A percentile compares a stretch with the other conserved stretches of the same genome.
phyloP scores from a whole-genome alignment of 2,888 invertebrate genomes.

The Leptinotarsa peninsularis region DNA sequence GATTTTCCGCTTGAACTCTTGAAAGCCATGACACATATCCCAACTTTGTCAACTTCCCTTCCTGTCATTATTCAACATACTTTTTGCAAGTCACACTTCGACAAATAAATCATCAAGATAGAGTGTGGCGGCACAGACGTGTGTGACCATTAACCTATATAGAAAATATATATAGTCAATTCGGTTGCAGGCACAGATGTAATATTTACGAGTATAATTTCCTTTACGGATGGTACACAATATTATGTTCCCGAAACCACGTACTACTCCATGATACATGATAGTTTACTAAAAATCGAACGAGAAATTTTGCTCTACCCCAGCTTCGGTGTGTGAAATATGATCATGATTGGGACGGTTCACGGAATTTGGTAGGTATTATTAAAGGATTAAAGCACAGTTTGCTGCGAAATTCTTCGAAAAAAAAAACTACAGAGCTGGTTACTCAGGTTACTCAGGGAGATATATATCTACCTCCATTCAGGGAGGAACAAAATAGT shows the following conservation, averaged over 20 bases:
- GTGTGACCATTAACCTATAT: slow-evolving; percentile 39
- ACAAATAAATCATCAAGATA: slow-evolving; percentile 43
- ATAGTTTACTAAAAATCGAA: slow-evolving; percentile 38
- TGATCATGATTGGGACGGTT: background rate
- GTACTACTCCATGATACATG: slow-evolving; percentile 33
- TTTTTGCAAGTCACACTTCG: slow-evolving; percentile 30
- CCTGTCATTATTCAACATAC: slow-evolving; percentile 12
- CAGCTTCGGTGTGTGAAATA: slow-evolving; percentile 27
- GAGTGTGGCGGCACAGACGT: slow-evolving; percentile 34
- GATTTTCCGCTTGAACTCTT: slow-evolving; percentile 14
- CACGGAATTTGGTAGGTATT: background rate
- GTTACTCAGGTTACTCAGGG: too few relatives aligned
- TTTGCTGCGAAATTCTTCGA: too few relatives aligned
- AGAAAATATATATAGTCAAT: slow-evolving; percentile 43
- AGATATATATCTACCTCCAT: too few relatives aligned
- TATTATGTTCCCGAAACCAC: slow-evolving; percentile 31
- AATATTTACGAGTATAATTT: slow-evolving; percentile 48
- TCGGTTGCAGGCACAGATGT: slow-evolving; percentile 43
- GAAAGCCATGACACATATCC: background rate
- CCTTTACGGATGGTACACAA: slow-evolving; percentile 43
- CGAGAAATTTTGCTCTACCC: slow-evolving; percentile 24
- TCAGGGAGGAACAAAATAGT: too few relatives aligned
- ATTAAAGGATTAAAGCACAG: background rate
- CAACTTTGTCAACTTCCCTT: slow-evolving; percentile 20
- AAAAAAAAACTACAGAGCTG: too few relatives aligned